Evolutionary conservation across 1,140 invertebrate genomes (phyloP), one percentile per base, ranked within the genome.

Genomic region (Habropoda laboriosa): DNA sequence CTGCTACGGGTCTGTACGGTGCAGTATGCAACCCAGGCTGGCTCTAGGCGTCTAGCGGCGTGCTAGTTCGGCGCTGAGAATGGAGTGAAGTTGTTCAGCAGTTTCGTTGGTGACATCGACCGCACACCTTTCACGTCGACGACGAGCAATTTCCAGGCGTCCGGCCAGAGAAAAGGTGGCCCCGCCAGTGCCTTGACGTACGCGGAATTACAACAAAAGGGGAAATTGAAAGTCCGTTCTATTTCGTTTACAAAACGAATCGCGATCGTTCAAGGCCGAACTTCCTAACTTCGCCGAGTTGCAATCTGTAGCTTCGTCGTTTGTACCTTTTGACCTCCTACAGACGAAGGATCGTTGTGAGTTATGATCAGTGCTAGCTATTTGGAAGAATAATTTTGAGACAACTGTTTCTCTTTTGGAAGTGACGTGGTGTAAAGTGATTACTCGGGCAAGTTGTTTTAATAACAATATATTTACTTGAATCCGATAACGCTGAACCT

Each of bases 11-110:
- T 58, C 79, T 71, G 63, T 63, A 64, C 75, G 57, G 74, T 70
- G 83, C 83, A 80, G 7, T 7, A 8, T 32, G 70, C 58, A n/a
- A n/a, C 58, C 35, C 18, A 35, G 57, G 57, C 57, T 21, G 16
- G 13, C 57, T 60, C 32, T 58, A 35, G 32, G 66, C 47, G 67
- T 53, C 45, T 63, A 81, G 61, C 51, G n/a, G 64, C 57, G 64
- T 32, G 74, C 47, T 76, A 61, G 82, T 84, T 84, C 47, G 55
- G 18, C 13, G 49, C 49, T 21, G 71, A 58, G 75, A 81, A 85
- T 71, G 58, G 71, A 85, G 47, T 57, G 71, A 82, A 85, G 58
- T 85, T 79, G 79, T 68, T 63, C 60, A 12, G 57, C 60, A 76
- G 71, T 67, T 86, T 82, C 75, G 45, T 30, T 32, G 30, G 18